Percentiles rank a stretch among this genome's conserved stretches.
Conservation (phyloP, 2,797 vertebrate genomes). For the Girardinus metallicus region DNA sequence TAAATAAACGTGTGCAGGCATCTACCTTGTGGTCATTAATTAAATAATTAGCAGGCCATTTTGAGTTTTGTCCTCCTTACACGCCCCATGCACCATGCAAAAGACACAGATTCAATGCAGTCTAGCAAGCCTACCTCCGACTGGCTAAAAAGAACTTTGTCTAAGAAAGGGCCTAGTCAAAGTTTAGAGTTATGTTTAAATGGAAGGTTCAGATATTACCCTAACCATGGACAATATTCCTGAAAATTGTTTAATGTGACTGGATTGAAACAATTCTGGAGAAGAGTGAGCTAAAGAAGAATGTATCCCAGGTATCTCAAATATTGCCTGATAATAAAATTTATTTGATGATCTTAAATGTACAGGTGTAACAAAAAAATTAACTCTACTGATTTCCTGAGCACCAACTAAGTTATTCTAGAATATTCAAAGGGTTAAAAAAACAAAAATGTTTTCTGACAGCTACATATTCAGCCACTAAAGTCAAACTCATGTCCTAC, state of each 20-base stretch:
- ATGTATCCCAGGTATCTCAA: not conserved
- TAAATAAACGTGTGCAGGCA: constrained; percentile 4
- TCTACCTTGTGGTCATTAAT: constrained; percentile 38
- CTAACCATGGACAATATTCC: not conserved
- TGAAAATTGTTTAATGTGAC: not conserved
- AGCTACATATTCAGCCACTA: not conserved
- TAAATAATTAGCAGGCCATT: constrained; percentile 13
- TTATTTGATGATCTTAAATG: not conserved
- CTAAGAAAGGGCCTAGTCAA: not conserved
- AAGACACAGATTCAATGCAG: not conserved
- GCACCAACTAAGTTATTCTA: not conserved
- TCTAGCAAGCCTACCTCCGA: not conserved
- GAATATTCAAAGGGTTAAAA: not conserved
- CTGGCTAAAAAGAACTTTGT: not conserved
- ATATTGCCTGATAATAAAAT: not conserved
- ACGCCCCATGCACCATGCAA: not conserved
- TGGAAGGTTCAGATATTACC: not conserved
- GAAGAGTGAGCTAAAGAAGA: not conserved
- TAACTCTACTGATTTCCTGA: not conserved
- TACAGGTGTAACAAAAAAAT: not conserved
- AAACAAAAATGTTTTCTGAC: not conserved
- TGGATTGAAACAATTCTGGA: not conserved
- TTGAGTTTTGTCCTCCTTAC: not conserved
- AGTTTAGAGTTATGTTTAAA: not conserved
- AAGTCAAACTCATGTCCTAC: constrained; percentile 75